Evolutionary conservation across 2,888 invertebrate species (phyloP).

Genomic region (Yponomeuta sedellus): DNA sequence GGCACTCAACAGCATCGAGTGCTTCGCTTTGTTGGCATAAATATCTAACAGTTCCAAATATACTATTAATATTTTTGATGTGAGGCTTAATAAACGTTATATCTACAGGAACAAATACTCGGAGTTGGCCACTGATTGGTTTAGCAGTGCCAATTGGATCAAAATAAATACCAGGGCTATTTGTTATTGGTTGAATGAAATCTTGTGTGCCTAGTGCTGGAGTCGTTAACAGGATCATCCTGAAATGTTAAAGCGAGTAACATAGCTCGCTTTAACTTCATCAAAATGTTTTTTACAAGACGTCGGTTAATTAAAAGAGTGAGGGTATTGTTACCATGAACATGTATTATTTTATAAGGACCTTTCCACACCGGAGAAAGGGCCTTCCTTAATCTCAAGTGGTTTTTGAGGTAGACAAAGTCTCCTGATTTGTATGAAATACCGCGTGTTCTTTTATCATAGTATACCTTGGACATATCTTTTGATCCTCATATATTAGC

Average conservation of each 20-base stretch:
- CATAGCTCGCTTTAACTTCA: constrained; percentile 21
- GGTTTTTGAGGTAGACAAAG: constrained; percentile 12
- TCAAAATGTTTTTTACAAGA: constrained; percentile 25
- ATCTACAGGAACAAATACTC: constrained; percentile 23
- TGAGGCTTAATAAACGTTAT: constrained; percentile 23
- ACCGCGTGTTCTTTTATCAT: constrained; percentile 1
- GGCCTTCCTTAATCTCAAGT: too few species aligned
- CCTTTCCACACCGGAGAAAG: constrained; percentile 27
- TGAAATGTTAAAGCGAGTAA: constrained; percentile 10
- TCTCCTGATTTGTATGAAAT: constrained; percentile 14
- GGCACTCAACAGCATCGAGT: constrained; percentile 15
- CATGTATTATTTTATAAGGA: constrained; percentile 27
- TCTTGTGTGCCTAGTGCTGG: constrained; percentile 7
- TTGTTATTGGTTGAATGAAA: background rate
- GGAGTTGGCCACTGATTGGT: constrained; percentile 20
- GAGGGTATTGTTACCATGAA: constrained; percentile 26
- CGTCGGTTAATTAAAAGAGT: constrained; percentile 25
- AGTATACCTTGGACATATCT: too few species aligned
- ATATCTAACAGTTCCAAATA: constrained; percentile 19
- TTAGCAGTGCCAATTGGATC: constrained; percentile 25
- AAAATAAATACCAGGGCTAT: constrained; percentile 24
- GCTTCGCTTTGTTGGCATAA: constrained; percentile 21
- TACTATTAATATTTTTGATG: constrained; percentile 24
- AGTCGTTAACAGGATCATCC: constrained; percentile 14
- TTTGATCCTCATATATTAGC: too few species aligned